phyloP scores from a whole-genome alignment of 2,113 vertebrate species.

The Gadus macrocephalus region DNA sequence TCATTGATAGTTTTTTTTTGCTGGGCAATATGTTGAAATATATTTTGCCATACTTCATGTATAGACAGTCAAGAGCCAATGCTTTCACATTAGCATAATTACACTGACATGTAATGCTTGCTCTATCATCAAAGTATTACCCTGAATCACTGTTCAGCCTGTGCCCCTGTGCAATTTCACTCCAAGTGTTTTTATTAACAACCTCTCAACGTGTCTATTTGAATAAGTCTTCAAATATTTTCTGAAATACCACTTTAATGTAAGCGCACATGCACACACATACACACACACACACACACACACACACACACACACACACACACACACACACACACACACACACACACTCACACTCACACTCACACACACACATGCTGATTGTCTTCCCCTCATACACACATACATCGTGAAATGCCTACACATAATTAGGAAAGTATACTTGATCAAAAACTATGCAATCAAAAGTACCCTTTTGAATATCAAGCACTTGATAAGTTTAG shows the following conservation, averaged over 20 bases:
- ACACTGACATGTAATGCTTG: constrained; percentile 56
- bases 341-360: constrained; percentile 9
- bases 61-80: constrained; percentile 57
- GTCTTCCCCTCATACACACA: not conserved
- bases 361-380: not conserved
- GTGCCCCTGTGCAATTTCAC: constrained; percentile 40
- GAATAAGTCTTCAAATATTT: constrained; percentile 22
- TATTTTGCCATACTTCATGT: constrained; percentile 56
- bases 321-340: not conserved
- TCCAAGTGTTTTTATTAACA: constrained; percentile 64
- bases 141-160: constrained; percentile 51
- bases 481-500: constrained; percentile 25
- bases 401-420: constrained; percentile 3
- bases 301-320: not conserved
- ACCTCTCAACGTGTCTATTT: constrained; percentile 50
- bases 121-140: constrained; percentile 67
- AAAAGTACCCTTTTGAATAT: constrained; percentile 38
- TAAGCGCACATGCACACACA: constrained; percentile 7
- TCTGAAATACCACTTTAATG: constrained; percentile 24
- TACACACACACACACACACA: constrained; percentile 6
- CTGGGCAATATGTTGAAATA: constrained; percentile 45
- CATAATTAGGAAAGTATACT: constrained; percentile 2
- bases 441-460: constrained; percentile 31
- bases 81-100: constrained; percentile 68
- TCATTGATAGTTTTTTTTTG: not conserved